Evolutionary conservation across 1,140 invertebrate genomes (phyloP).

Genomic region (Hirudo medicinalis): DNA sequence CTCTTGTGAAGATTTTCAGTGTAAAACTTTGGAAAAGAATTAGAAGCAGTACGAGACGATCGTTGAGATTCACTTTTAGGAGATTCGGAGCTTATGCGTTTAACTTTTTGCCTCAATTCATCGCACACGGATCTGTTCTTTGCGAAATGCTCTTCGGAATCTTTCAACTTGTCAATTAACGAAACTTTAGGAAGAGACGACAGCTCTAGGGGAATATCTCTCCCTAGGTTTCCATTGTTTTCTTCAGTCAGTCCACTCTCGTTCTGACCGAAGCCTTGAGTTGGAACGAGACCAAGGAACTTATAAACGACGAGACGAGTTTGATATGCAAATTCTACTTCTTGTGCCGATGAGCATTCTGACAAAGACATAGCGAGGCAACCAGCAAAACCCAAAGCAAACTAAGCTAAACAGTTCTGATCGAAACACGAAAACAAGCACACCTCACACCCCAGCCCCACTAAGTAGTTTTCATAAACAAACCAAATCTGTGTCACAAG

Average conservation of each 20-base stretch:
- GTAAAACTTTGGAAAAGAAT: no score
- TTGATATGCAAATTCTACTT: slow-evolving; percentile 16
- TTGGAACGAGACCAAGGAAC: slow-evolving; percentile 14
- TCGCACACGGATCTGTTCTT: slow-evolving; percentile 2
- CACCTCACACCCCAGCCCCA: no score
- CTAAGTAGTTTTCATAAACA: no score
- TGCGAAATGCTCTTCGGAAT: slow-evolving; percentile 10
- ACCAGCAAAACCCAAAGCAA: no score
- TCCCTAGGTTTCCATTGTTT: no score
- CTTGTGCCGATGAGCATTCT: no score
- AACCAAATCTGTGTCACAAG: no score
- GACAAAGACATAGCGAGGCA: no score
- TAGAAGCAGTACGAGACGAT: no score
- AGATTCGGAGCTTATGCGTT: slow-evolving; percentile 5
- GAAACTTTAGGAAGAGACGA: background rate
- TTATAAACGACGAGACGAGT: slow-evolving; percentile 15
- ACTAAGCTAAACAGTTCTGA: no score
- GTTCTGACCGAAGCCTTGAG: background rate
- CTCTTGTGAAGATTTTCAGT: no score
- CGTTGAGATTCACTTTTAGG: background rate
- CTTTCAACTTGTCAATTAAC: slow-evolving; percentile 14
- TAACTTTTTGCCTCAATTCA: slow-evolving; percentile 13
- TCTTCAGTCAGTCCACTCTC: background rate
- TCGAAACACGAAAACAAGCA: no score
- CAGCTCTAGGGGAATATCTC: background rate